Conservation (phyloP, 2,113 vertebrate species). For the Neogale vison region DNA sequence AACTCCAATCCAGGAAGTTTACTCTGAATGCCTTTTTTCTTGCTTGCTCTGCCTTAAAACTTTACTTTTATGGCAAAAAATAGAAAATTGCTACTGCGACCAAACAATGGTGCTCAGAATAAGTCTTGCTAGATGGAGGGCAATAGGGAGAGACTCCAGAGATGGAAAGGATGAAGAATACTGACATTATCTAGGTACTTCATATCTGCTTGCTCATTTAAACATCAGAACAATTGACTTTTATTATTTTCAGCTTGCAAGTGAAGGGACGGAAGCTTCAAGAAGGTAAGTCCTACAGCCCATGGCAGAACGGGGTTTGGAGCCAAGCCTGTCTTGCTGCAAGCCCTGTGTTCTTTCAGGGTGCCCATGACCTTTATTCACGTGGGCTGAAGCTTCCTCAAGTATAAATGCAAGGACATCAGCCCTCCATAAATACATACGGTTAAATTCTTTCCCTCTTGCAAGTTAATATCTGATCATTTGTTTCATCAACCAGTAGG, state of each 20-base stretch:
- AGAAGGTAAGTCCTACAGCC: background rate
- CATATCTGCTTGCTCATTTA: background rate
- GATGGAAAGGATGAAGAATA: background rate
- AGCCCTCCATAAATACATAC: accelerated
- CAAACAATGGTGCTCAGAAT: background rate
- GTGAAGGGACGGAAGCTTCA: background rate
- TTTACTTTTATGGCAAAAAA: background rate
- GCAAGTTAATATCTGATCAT: background rate
- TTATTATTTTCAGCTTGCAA: background rate
- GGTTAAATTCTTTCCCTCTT: background rate
- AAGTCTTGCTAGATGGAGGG: background rate
- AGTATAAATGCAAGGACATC: background rate
- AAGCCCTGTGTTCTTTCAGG: background rate
- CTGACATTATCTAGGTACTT: background rate
- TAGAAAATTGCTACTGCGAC: background rate
- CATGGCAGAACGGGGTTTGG: background rate
- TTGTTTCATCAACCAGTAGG: background rate
- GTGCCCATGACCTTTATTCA: background rate
- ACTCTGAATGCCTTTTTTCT: conserved; percentile 44
- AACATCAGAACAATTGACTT: background rate
- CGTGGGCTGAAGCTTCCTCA: background rate
- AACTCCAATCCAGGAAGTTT: background rate
- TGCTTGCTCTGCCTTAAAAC: background rate
- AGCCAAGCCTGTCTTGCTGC: background rate
- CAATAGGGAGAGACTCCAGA: background rate